Evolutionary conservation across 2,797 vertebrate genomes (phyloP).

Genomic region (Stomatorhinus walkeri): DNA sequence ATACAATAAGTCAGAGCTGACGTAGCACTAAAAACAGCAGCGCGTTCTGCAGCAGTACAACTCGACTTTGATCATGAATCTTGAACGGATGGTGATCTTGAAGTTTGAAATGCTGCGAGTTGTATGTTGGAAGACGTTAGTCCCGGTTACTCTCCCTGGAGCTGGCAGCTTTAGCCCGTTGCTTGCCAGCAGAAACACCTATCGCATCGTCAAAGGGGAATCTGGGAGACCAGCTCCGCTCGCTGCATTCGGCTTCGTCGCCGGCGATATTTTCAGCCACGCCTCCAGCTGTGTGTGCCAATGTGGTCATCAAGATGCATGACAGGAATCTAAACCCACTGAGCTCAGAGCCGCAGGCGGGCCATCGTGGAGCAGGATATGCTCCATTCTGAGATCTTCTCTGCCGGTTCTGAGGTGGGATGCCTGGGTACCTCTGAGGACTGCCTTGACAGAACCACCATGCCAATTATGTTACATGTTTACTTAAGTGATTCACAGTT

Average conservation of each 20-base stretch:
- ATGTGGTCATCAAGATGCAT: neutral
- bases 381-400: neutral
- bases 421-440: neutral
- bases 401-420: neutral
- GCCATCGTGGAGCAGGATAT: neutral
- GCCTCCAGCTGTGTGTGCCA: neutral
- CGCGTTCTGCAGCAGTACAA: neutral
- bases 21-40: neutral
- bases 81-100: neutral
- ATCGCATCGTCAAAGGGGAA: neutral
- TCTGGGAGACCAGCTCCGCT: neutral
- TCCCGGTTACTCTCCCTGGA: neutral
- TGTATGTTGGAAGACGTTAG: neutral
- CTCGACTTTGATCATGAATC: neutral
- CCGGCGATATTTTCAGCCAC: neutral
- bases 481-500: neutral
- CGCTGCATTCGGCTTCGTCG: no score
- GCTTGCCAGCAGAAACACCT: neutral
- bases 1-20: neutral
- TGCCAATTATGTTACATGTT: neutral
- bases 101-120: neutral
- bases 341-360: neutral
- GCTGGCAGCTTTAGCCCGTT: neutral
- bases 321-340: neutral
- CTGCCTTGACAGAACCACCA: neutral